Conservation (phyloP, 2,113 vertebrate species). For the Eonycteris spelaea region DNA sequence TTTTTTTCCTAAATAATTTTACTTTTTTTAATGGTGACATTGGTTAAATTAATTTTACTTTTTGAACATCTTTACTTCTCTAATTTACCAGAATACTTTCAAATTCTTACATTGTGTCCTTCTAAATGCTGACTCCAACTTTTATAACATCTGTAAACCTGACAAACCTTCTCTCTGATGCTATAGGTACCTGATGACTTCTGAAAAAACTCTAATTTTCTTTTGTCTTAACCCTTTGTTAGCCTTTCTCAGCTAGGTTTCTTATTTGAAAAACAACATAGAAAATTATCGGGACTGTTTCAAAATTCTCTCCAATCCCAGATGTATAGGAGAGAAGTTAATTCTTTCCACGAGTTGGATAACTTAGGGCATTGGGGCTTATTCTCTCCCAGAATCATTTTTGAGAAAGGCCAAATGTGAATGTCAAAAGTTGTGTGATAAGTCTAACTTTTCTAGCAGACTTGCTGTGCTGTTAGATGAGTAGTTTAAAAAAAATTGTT, state of each 20-base stretch:
- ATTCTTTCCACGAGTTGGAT: not conserved
- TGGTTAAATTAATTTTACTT: no score
- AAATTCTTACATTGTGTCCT: not conserved
- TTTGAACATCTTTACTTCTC: not conserved
- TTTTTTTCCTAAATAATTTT: slow-evolving; percentile 23
- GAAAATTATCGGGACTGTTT: not conserved
- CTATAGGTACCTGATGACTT: not conserved
- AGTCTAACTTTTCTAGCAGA: not conserved
- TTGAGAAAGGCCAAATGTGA: not conserved
- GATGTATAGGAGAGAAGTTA: not conserved
- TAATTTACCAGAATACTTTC: not conserved
- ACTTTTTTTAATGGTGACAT: not conserved
- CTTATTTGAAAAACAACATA: not conserved
- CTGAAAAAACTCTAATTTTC: not conserved
- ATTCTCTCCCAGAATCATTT: not conserved
- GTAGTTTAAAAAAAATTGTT: not conserved
- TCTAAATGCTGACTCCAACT: not conserved
- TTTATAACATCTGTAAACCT: not conserved
- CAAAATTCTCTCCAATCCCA: not conserved
- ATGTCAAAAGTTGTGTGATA: not conserved
- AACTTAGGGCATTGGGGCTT: not conserved
- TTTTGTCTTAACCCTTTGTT: not conserved
- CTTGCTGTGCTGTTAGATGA: not conserved
- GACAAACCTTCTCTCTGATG: not conserved
- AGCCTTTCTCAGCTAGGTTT: not conserved